These are phyloP conservation scores for Channa argus DNA, from an alignment of 2,113 vertebrate genomes.

Conservation along the genomic window DNA sequence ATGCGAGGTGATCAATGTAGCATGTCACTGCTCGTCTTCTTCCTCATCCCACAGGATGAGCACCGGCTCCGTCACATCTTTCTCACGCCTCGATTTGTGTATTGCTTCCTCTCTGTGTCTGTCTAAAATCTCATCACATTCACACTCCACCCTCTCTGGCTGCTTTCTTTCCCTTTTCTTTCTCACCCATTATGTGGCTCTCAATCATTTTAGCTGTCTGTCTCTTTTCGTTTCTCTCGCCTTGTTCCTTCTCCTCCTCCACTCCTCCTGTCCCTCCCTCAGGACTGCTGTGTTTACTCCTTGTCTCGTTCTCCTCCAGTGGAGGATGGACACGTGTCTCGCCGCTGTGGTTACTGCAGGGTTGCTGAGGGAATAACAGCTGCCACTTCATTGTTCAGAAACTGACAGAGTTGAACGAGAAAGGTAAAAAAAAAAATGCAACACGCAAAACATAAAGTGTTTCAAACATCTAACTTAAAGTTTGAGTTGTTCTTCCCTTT, in stretches of 20 bases:
- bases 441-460: neutral
- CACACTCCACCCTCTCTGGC: neutral
- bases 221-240: neutral
- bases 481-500: conserved; percentile 9
- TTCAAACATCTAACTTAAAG: conserved; percentile 10
- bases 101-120: conserved; percentile 3
- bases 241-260: conserved; percentile 1
- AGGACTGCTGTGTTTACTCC: conserved; percentile 66
- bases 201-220: neutral
- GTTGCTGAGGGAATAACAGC: conserved; percentile 67
- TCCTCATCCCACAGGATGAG: conserved; percentile 56
- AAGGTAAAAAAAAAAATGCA: neutral
- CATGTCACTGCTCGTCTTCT: conserved; percentile 53
- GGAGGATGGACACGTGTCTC: conserved; percentile 63
- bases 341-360: conserved; percentile 47
- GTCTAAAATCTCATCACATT: conserved; percentile 22
- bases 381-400: conserved; percentile 57
- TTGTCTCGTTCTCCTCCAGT: conserved; percentile 69
- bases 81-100: conserved; percentile 19
- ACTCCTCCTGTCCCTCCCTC: conserved; percentile 19
- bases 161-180: neutral
- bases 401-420: conserved; percentile 52
- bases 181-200: neutral
- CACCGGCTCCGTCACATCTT: conserved; percentile 27
- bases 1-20: conserved; percentile 22